Evolutionary conservation across 2,888 invertebrate genomes (phyloP).

Genomic region (Lasioglossum pauxillum): DNA sequence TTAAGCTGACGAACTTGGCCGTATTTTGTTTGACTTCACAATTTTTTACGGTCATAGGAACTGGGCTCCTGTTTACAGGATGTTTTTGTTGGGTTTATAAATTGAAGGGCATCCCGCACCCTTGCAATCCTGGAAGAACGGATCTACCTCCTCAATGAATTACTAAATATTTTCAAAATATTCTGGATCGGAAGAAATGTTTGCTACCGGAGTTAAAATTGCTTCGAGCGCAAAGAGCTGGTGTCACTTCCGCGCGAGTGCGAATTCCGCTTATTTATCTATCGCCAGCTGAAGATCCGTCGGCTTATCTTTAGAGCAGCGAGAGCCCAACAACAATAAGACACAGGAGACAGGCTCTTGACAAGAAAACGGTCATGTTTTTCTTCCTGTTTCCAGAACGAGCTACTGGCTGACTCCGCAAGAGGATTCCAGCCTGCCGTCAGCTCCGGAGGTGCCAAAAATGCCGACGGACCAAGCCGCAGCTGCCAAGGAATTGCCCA

Average conservation of each 20-base stretch:
- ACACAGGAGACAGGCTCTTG: not conserved
- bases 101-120: too few relatives aligned
- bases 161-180: too few relatives aligned
- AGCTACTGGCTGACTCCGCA: slow-evolving; percentile 56
- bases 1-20: too few relatives aligned
- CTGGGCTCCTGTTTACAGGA: too few relatives aligned
- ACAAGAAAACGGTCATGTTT: slow-evolving; percentile 1
- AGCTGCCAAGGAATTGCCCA: slow-evolving; percentile 71
- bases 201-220: too few relatives aligned
- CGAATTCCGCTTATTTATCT: not conserved
- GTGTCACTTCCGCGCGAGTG: not conserved
- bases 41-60: too few relatives aligned
- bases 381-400: slow-evolving; percentile 53
- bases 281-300: not conserved
- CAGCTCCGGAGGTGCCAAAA: slow-evolving; percentile 62
- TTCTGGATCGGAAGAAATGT: too few relatives aligned
- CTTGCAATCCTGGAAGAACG: too few relatives aligned
- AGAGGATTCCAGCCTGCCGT: slow-evolving; percentile 59
- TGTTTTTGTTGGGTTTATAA: too few relatives aligned
- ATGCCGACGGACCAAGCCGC: slow-evolving; percentile 53
- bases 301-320: not conserved
- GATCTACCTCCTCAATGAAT: too few relatives aligned
- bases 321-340: not conserved
- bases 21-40: too few relatives aligned
- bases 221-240: not conserved